Conservation (phyloP, 1,140 invertebrate species). For the Myzus persicae region DNA sequence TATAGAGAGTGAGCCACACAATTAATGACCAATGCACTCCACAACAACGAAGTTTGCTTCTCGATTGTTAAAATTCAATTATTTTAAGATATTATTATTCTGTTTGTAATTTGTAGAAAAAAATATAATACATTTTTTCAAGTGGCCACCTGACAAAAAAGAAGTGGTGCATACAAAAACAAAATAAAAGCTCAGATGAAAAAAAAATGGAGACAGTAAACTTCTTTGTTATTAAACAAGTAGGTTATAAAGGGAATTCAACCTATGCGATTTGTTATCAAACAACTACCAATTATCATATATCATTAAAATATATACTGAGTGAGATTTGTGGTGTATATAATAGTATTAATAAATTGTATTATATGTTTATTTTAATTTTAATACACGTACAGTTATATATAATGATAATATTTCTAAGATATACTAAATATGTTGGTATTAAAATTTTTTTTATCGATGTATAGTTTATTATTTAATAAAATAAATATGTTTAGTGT, state of each 20-base stretch:
- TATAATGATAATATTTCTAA: too few species aligned
- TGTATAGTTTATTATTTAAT: background rate
- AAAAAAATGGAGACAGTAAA: background rate
- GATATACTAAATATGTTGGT: too few species aligned
- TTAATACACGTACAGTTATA: too few species aligned
- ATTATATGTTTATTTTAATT: too few species aligned
- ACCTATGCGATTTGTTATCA: too few species aligned
- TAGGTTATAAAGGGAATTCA: too few species aligned
- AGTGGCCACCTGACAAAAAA: background rate
- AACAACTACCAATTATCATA: too few species aligned
- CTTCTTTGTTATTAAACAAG: background rate
- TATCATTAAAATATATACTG: too few species aligned
- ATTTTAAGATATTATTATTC: background rate
- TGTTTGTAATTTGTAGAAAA: background rate
- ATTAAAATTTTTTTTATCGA: background rate
- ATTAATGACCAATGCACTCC: background rate
- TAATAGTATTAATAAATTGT: too few species aligned
- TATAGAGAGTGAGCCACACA: constrained; percentile 21
- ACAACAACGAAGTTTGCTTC: background rate
- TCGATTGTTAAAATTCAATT: background rate
- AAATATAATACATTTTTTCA: background rate
- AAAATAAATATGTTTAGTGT: background rate
- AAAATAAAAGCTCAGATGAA: background rate
- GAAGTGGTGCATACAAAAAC: background rate
- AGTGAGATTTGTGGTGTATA: too few species aligned